Evolutionary conservation across 1,140 invertebrate species (phyloP).

Genomic region (Homarus americanus): DNA sequence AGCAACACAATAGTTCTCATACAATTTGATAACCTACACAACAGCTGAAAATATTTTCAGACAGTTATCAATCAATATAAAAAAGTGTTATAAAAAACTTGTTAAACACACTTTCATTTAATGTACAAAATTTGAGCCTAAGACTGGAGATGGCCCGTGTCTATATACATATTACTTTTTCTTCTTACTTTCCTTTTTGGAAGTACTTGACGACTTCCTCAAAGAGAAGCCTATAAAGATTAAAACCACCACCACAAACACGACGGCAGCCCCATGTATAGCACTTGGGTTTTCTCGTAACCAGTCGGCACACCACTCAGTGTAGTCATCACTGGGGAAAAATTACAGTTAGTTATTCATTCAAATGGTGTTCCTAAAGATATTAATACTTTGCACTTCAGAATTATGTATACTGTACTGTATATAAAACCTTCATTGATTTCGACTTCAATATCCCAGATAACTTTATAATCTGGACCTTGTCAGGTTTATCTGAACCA

Average conservation of each 20-base stretch:
- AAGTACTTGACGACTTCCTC: background rate
- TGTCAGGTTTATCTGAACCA: too few relatives aligned
- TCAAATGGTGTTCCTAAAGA: background rate
- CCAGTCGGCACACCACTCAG: constrained; percentile 60
- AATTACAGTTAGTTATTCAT: background rate
- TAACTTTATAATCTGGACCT: too few relatives aligned
- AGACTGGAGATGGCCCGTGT: too few relatives aligned
- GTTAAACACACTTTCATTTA: background rate
- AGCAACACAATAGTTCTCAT: background rate
- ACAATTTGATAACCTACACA: background rate
- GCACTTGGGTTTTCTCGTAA: constrained; percentile 48
- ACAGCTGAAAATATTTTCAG: background rate
- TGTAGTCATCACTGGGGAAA: constrained; percentile 51
- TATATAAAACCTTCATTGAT: too few relatives aligned
- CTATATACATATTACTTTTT: background rate
- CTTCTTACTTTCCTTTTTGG: background rate
- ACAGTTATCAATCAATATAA: background rate
- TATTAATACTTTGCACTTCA: too few relatives aligned
- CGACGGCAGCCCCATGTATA: background rate
- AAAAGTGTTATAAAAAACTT: background rate
- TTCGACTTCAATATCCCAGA: too few relatives aligned
- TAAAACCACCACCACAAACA: background rate
- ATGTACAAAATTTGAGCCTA: background rate
- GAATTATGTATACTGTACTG: too few relatives aligned
- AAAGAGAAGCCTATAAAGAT: background rate